These are phyloP conservation scores for Mungos mungo DNA, from an alignment of 2,113 vertebrate species.

Conservation along the genomic window DNA sequence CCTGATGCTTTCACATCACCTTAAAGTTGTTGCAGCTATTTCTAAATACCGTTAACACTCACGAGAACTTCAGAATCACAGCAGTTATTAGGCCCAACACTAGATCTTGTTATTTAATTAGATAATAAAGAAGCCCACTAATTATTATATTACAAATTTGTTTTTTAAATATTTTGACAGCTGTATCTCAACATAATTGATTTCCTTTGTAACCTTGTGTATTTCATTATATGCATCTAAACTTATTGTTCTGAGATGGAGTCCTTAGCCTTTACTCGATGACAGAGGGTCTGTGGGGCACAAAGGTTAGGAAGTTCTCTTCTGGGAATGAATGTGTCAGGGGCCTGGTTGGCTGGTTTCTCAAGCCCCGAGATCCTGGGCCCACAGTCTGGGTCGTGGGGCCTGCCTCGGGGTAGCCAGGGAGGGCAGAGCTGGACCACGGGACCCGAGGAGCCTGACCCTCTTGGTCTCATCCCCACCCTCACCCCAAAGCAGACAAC, in stretches of 20 bases:
- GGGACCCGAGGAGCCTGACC: background rate
- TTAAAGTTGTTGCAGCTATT: background rate
- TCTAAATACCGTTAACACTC: background rate
- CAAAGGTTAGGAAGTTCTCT: background rate
- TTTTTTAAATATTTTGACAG: constrained; percentile 51
- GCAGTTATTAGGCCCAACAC: background rate
- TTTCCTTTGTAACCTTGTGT: constrained; percentile 44
- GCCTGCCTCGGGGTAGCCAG: background rate
- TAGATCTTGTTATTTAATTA: constrained; percentile 41
- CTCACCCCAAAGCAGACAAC: constrained; percentile 82
- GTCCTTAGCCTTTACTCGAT: background rate
- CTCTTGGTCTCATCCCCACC: background rate
- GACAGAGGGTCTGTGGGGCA: background rate
- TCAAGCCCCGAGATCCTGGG: background rate
- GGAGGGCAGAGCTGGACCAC: background rate
- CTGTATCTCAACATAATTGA: constrained; percentile 45
- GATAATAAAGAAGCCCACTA: background rate
- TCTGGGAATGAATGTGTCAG: background rate
- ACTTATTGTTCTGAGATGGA: background rate
- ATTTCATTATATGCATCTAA: background rate
- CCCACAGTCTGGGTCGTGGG: background rate
- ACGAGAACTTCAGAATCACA: background rate
- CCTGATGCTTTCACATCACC: background rate
- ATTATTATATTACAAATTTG: background rate
- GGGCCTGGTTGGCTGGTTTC: background rate